Evolutionary conservation across 2,797 vertebrate genomes (phyloP).

Genomic region (Dermochelys coriacea): DNA sequence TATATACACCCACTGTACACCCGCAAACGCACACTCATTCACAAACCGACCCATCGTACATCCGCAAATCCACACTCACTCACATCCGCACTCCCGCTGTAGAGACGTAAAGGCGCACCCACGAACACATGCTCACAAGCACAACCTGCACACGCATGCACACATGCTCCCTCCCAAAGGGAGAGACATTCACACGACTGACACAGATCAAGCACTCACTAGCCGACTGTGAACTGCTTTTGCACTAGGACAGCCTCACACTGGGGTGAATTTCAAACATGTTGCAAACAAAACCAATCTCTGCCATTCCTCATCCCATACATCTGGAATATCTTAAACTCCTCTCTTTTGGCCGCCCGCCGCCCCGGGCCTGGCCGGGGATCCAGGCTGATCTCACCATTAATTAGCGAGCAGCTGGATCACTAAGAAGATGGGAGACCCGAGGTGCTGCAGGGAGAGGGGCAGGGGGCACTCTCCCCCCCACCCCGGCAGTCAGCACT

Average conservation of each 20-base stretch:
- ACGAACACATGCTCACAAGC: neutral
- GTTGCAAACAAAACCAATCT: neutral
- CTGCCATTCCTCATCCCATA: neutral
- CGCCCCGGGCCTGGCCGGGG: no score
- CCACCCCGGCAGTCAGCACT: no score
- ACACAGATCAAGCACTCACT: neutral
- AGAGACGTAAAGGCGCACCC: neutral
- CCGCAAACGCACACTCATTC: neutral
- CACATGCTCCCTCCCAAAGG: neutral
- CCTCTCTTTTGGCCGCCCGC: no score
- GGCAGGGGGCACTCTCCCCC: no score
- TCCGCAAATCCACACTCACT: neutral
- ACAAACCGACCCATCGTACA: slow-evolving; percentile 2
- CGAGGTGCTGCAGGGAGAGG: no score
- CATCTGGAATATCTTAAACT: neutral
- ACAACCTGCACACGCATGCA: neutral
- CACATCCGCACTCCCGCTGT: no score
- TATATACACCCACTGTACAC: neutral
- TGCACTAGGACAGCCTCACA: neutral
- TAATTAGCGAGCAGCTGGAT: no score
- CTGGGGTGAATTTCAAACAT: neutral
- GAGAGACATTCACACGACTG: no score
- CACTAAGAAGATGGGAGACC: no score
- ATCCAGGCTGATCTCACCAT: no score
- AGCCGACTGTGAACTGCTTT: no score